These are phyloP conservation scores for Sminthurides aquaticus DNA, from an alignment of 2,888 invertebrate species.

Conservation along the genomic window DNA sequence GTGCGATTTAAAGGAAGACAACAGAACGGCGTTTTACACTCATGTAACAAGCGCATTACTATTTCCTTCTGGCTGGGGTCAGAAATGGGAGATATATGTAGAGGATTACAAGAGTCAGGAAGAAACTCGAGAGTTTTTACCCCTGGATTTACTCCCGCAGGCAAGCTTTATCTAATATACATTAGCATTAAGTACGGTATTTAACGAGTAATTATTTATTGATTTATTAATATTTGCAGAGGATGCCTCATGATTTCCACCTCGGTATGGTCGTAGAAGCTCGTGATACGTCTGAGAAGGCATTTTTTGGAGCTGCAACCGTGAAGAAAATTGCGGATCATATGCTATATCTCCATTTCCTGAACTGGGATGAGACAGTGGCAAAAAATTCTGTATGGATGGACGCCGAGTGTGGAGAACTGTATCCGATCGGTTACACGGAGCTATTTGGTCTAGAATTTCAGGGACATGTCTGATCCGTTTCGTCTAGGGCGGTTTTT, in stretches of 20 bases:
- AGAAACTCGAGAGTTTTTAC: constrained; percentile 5
- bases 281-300: constrained; percentile 3
- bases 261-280: constrained; percentile 14
- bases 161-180: background rate
- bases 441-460: constrained; percentile 12
- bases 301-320: constrained; percentile 11
- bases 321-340: constrained; percentile 9
- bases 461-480: constrained; percentile 12
- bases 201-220: background rate
- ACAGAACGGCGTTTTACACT: constrained; percentile 3
- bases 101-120: constrained; percentile 2
- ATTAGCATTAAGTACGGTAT: background rate
- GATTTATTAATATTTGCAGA: constrained; percentile 4
- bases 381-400: constrained; percentile 9
- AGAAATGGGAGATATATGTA: constrained; percentile 4
- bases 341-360: constrained; percentile 11
- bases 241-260: constrained; percentile 11
- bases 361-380: background rate
- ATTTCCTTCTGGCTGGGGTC: constrained; percentile 10
- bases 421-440: constrained; percentile 15
- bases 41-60: constrained; percentile 11
- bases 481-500: too few relatives aligned
- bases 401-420: constrained; percentile 9
- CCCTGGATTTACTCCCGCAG: constrained; percentile 2
- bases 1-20: background rate